Conservation (phyloP, 1,140 invertebrate genomes). For the Cyphomyrmex costatus region DNA sequence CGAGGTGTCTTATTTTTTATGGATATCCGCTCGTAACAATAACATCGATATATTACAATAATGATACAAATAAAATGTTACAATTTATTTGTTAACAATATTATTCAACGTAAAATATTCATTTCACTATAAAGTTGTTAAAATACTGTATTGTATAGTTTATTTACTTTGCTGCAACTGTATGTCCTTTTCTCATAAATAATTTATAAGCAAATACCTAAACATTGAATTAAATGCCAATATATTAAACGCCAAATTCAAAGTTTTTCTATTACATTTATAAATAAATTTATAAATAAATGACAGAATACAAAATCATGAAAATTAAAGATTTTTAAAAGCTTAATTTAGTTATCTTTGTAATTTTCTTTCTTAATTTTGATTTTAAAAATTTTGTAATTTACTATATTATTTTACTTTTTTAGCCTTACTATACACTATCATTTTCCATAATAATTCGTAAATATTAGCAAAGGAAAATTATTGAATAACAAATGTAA, state of each 20-base stretch:
- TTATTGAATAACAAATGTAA: conserved; percentile 19
- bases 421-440: conserved; percentile 5
- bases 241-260: background rate
- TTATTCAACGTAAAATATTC: conserved; percentile 39
- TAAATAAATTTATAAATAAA: conserved; percentile 4
- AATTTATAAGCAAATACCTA: background rate
- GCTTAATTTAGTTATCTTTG: background rate
- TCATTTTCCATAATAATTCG: background rate
- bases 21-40: background rate
- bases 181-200: background rate
- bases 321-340: background rate
- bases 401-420: conserved; percentile 40
- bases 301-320: background rate
- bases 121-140: conserved; percentile 37
- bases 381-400: conserved; percentile 8
- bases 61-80: conserved; percentile 28
- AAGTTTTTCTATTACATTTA: background rate
- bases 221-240: background rate
- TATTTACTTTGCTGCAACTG: background rate
- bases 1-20: too few species aligned
- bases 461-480: conserved; percentile 5
- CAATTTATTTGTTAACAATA: conserved; percentile 47
- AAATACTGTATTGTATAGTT: conserved; percentile 35
- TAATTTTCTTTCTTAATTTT: conserved; percentile 16
- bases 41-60: conserved; percentile 8